Conservation (phyloP, 2,113 vertebrate species). For the Oryzias celebensis region DNA sequence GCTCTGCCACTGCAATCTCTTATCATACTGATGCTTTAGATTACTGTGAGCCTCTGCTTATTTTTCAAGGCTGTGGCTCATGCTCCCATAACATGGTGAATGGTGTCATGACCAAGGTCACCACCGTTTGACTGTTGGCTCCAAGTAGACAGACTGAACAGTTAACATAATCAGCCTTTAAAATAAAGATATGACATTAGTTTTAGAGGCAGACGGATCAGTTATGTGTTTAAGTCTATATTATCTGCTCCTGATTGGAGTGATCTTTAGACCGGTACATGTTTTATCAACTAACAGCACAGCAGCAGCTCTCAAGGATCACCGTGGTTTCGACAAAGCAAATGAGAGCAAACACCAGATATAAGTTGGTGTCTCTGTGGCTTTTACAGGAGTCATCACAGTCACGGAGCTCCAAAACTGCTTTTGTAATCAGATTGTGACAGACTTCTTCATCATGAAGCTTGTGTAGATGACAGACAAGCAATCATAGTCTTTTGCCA, state of each 20-base stretch:
- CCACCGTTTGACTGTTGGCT: too few relatives aligned
- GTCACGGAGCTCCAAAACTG: not conserved
- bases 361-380: conserved; percentile 9
- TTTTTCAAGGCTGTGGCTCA: conserved; percentile 6
- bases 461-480: too few relatives aligned
- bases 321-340: too few relatives aligned
- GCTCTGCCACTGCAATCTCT: conserved; percentile 41
- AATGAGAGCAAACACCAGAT: not conserved
- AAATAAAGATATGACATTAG: not conserved
- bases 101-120: not conserved
- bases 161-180: not conserved
- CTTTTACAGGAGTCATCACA: conserved; percentile 11
- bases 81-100: not conserved
- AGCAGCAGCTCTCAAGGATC: too few relatives aligned
- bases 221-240: not conserved
- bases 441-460: too few relatives aligned
- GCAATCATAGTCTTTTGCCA: too few relatives aligned
- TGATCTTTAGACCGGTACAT: too few relatives aligned
- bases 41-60: conserved; percentile 26
- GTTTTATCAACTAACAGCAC: too few relatives aligned
- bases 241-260: conserved; percentile 21
- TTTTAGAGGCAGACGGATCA: not conserved
- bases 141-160: conserved; percentile 2
- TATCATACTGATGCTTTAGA: conserved; percentile 50
- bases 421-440: too few relatives aligned